Percentiles rank a stretch among this genome's conserved stretches.
Evolutionary conservation across 2,797 vertebrate genomes (phyloP).

Genomic region (Eleutherodactylus coqui): DNA sequence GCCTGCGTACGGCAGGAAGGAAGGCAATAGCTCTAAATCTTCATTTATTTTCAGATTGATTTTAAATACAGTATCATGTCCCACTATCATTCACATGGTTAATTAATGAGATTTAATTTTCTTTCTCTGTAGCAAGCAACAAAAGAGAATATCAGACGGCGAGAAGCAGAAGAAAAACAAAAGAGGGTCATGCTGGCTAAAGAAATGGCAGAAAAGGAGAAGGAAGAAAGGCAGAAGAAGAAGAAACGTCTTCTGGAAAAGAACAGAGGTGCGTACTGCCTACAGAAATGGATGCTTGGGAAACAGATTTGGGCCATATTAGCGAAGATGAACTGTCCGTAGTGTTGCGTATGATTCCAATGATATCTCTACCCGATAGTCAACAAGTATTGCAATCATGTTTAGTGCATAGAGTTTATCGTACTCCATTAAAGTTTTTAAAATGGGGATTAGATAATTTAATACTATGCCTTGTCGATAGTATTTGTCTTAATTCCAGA

Average conservation of each 20-base stretch:
- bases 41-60: slow-evolving; percentile 40
- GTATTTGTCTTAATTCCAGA: too few relatives aligned
- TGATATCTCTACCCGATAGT: too few relatives aligned
- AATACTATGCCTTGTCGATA: too few relatives aligned
- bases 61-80: slow-evolving; percentile 43
- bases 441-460: too few relatives aligned
- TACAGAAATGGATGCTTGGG: background rate
- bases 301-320: too few relatives aligned
- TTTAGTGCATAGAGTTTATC: too few relatives aligned
- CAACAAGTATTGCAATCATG: too few relatives aligned
- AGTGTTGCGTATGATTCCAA: too few relatives aligned
- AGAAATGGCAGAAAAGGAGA: slow-evolving; percentile 93
- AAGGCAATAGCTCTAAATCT: slow-evolving; percentile 27
- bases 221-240: slow-evolving; percentile 88
- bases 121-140: slow-evolving; percentile 84
- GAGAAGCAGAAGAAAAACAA: slow-evolving; percentile 92
- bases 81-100: slow-evolving; percentile 24
- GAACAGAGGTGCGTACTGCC: slow-evolving; percentile 83
- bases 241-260: slow-evolving; percentile 89
- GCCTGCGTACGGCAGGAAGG: slow-evolving; percentile 5
- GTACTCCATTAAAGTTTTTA: too few relatives aligned
- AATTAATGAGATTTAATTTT: slow-evolving; percentile 62
- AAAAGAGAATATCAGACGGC: slow-evolving; percentile 87
- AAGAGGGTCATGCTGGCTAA: slow-evolving; percentile 86
- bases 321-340: too few relatives aligned